Percentiles rank a stretch among this genome's conserved stretches.
Evolutionary conservation across 2,888 invertebrate species (phyloP).

Genomic region (Drosophila lutescens): DNA sequence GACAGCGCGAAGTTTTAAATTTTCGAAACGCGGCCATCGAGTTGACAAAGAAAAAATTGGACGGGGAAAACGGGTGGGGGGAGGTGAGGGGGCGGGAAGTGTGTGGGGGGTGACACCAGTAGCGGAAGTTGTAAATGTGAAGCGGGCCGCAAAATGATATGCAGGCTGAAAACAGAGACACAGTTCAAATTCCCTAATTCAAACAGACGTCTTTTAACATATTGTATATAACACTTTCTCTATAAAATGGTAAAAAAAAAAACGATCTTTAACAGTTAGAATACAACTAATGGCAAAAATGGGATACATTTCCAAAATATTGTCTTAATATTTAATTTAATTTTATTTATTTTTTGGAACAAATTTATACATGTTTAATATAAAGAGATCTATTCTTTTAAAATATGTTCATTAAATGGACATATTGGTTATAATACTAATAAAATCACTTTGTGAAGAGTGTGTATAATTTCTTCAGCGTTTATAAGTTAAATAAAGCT

Average conservation of each 20-base stretch:
- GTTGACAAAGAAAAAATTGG: conserved; percentile 61
- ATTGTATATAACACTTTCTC: too few relatives aligned
- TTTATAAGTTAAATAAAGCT: too few relatives aligned
- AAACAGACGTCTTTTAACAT: not conserved
- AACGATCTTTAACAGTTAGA: not conserved
- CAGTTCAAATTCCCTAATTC: conserved; percentile 12
- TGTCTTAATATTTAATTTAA: too few relatives aligned
- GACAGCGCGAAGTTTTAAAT: conserved; percentile 47
- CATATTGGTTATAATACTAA: too few relatives aligned
- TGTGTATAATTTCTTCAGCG: too few relatives aligned
- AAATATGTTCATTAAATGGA: too few relatives aligned
- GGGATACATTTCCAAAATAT: too few relatives aligned
- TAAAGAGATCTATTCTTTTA: too few relatives aligned
- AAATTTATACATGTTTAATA: too few relatives aligned
- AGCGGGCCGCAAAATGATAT: conserved; percentile 75
- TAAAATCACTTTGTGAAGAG: too few relatives aligned
- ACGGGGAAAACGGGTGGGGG: not conserved
- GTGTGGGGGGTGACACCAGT: conserved; percentile 3
- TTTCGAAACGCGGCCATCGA: conserved; percentile 56
- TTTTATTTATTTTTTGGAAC: too few relatives aligned
- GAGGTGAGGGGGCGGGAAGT: not conserved
- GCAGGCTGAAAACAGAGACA: conserved; percentile 26
- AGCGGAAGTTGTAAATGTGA: conserved; percentile 55
- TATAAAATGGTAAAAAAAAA: not conserved
- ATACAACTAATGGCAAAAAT: too few relatives aligned